These are phyloP conservation scores for Propithecus perrieri DNA, from an alignment of 2,797 vertebrate species.

Conservation along the genomic window DNA sequence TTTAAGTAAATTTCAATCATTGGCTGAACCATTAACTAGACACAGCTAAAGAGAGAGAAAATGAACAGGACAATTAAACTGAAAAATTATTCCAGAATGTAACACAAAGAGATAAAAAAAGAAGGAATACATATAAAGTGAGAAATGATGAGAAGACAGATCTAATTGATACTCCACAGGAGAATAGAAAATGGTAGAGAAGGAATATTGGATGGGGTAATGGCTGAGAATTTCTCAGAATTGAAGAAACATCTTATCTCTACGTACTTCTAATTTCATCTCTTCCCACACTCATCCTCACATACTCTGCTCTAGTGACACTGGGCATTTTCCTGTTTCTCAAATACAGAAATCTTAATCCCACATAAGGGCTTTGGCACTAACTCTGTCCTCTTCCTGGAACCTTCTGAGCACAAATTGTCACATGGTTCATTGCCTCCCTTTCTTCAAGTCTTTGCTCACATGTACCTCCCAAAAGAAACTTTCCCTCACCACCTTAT, in stretches of 20 bases:
- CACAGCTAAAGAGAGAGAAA: background rate
- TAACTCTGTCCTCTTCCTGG: background rate
- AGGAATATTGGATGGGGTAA: background rate
- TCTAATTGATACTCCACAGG: background rate
- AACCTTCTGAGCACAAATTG: too few species aligned
- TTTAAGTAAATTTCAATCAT: background rate
- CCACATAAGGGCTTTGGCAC: background rate
- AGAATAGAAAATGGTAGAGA: background rate
- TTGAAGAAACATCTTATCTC: background rate
- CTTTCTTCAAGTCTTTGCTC: background rate
- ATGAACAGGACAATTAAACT: background rate
- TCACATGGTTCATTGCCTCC: too few species aligned
- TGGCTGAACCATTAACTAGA: background rate
- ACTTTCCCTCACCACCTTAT: too few species aligned
- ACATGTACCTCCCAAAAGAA: too few species aligned
- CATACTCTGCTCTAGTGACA: background rate
- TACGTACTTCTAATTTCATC: background rate
- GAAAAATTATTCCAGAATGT: background rate
- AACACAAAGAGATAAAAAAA: background rate
- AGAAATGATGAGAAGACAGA: background rate
- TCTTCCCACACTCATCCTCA: background rate
- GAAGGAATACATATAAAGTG: background rate
- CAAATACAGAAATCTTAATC: background rate
- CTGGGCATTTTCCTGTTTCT: background rate
- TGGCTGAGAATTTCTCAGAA: background rate